Evolutionary conservation across 2,888 invertebrate genomes (phyloP).

Genomic region (Brenthis daphne): DNA sequence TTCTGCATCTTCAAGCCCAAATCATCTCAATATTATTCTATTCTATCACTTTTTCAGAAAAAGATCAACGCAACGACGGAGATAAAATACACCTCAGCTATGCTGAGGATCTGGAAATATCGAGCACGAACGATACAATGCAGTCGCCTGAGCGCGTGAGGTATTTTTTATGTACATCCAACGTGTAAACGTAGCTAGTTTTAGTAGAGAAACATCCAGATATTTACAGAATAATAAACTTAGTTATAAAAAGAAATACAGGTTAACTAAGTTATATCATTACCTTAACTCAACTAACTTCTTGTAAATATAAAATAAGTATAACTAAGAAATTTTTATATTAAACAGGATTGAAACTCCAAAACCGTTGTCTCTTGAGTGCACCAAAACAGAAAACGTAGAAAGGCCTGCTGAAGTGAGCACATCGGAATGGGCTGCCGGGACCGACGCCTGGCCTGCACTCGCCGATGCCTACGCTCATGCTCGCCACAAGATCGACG

Average conservation of each 20-base stretch:
- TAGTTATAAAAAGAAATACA: neutral
- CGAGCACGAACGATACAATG: conserved; percentile 79
- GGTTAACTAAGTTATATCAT: neutral
- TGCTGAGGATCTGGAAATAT: conserved; percentile 77
- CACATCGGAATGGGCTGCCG: conserved; percentile 68
- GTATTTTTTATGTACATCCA: conserved; percentile 60
- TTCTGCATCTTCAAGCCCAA: too few relatives aligned
- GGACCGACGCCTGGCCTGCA: conserved; percentile 58
- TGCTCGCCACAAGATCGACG: conserved; percentile 74
- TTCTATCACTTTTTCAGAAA: conserved; percentile 59
- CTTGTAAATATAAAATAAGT: neutral
- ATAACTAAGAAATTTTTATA: neutral
- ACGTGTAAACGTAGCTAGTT: neutral
- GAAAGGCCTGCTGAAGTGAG: conserved; percentile 76
- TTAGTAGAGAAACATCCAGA: neutral
- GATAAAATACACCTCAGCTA: conserved; percentile 74
- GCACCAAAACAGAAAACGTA: conserved; percentile 54
- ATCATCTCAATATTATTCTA: too few relatives aligned
- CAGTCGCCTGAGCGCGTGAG: conserved; percentile 79
- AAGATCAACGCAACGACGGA: conserved; percentile 66
- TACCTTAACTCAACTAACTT: too few relatives aligned
- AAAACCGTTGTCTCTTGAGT: conserved; percentile 72
- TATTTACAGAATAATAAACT: neutral
- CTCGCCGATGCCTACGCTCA: conserved; percentile 73
- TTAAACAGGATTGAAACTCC: conserved; percentile 72